phyloP scores from a whole-genome alignment of 1,140 invertebrate species.

The Aradophagus sp. region DNA sequence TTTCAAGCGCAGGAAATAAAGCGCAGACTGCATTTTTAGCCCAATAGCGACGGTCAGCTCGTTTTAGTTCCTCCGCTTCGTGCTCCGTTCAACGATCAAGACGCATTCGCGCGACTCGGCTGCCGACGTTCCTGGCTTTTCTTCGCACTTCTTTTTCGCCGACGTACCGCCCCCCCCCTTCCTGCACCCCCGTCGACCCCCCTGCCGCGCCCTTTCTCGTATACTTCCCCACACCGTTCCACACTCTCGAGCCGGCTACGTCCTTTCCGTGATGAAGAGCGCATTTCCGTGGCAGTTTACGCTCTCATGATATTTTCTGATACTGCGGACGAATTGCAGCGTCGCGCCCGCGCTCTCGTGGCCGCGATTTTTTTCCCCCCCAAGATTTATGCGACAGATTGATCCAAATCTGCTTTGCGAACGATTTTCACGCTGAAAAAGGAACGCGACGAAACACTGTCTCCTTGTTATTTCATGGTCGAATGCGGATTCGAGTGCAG shows the following conservation, averaged over 20 bases:
- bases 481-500: too few relatives aligned
- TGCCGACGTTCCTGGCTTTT: conserved; percentile 52
- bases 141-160: conserved; percentile 44
- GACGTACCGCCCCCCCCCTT: conserved; percentile 32
- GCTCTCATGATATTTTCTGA: conserved; percentile 42
- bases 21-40: conserved; percentile 70
- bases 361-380: too few relatives aligned
- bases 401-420: too few relatives aligned
- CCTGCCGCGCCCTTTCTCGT: too few relatives aligned
- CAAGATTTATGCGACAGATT: too few relatives aligned
- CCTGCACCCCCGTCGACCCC: too few relatives aligned
- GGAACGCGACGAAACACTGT: too few relatives aligned
- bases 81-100: conserved; percentile 44
- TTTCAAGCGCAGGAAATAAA: conserved; percentile 73
- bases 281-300: conserved; percentile 55
- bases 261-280: conserved; percentile 53
- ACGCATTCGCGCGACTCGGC: conserved; percentile 55
- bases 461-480: too few relatives aligned
- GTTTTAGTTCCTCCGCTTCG: conserved; percentile 66
- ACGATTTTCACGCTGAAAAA: too few relatives aligned
- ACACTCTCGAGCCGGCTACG: conserved; percentile 17
- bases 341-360: too few relatives aligned
- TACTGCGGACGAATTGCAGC: too few relatives aligned
- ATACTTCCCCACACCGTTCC: too few relatives aligned
- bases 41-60: conserved; percentile 69